A percentile compares a stretch with the other conserved stretches of the same genome.
Conservation (phyloP, 92 coral and sea anemone genomes). For the Ricordea florida region DNA sequence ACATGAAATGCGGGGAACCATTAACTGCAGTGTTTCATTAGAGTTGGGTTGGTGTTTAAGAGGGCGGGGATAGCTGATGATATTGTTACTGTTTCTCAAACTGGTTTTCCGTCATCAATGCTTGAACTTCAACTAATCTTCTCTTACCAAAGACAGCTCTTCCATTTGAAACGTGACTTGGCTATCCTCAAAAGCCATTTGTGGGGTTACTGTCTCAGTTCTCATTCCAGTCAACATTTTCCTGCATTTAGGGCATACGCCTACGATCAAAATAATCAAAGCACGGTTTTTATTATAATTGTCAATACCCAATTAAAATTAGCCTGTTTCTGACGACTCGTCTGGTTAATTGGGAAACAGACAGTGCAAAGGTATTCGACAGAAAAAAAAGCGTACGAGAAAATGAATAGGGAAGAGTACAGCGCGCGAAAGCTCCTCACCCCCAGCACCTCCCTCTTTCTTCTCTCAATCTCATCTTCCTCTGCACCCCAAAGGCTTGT, state of each 20-base stretch:
- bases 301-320: neutral
- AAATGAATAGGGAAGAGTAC: too few relatives aligned
- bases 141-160: slow-evolving; percentile 13
- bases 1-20: too few relatives aligned
- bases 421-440: too few relatives aligned
- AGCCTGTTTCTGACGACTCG: neutral
- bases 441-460: too few relatives aligned
- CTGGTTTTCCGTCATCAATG: neutral
- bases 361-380: too few relatives aligned
- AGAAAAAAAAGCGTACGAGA: too few relatives aligned
- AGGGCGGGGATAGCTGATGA: neutral
- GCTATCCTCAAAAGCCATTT: slow-evolving; percentile 7
- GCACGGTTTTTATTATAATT: neutral
- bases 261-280: slow-evolving; percentile 9
- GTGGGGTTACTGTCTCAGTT: neutral
- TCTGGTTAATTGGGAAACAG: neutral
- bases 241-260: slow-evolving; percentile 35
- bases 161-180: slow-evolving; percentile 22
- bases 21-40: too few relatives aligned
- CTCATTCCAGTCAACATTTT: slow-evolving; percentile 5
- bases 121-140: neutral
- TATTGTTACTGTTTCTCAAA: neutral
- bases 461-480: too few relatives aligned
- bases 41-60: neutral
- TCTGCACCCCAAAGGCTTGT: too few relatives aligned